Conservation (phyloP, 2,888 invertebrate genomes). For the Anoplius nigerrimus region DNA sequence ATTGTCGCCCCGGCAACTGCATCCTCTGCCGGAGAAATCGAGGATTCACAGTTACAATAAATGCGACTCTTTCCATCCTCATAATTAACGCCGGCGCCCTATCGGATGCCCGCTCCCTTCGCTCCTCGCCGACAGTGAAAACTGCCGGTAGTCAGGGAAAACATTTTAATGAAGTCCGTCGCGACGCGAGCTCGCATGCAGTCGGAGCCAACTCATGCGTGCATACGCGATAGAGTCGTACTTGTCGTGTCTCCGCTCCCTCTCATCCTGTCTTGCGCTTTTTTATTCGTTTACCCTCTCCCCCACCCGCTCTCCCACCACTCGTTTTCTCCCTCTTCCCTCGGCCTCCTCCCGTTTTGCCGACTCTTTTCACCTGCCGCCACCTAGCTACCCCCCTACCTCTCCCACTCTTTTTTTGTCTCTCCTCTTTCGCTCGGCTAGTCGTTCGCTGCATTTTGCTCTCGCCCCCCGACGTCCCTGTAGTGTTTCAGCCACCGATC, state of each 20-base stretch:
- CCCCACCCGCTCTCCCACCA: neutral
- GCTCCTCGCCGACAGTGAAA: neutral
- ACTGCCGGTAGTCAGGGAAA: neutral
- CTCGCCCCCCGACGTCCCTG: constrained; percentile 3
- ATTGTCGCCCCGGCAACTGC: too few relatives aligned
- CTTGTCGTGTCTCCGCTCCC: neutral
- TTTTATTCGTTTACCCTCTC: neutral
- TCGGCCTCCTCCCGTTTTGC: too few relatives aligned
- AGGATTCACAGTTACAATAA: too few relatives aligned
- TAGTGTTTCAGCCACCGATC: constrained; percentile 8
- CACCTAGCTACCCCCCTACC: too few relatives aligned
- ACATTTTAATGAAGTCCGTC: constrained; percentile 7
- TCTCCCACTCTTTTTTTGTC: constrained; percentile 4
- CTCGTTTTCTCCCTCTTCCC: neutral
- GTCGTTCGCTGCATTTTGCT: too few relatives aligned
- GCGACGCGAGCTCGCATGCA: neutral
- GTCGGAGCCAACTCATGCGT: constrained; percentile 14
- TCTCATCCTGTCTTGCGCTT: constrained; percentile 1
- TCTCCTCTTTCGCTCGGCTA: neutral
- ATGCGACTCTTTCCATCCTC: too few relatives aligned
- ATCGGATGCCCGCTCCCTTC: too few relatives aligned
- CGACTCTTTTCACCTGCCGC: too few relatives aligned
- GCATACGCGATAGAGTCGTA: constrained; percentile 16
- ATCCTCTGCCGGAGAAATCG: too few relatives aligned
- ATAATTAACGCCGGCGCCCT: too few relatives aligned